Base-by-base conservation (phyloP, 2,888 invertebrate genomes). In the Drosophila conformis region DNA sequence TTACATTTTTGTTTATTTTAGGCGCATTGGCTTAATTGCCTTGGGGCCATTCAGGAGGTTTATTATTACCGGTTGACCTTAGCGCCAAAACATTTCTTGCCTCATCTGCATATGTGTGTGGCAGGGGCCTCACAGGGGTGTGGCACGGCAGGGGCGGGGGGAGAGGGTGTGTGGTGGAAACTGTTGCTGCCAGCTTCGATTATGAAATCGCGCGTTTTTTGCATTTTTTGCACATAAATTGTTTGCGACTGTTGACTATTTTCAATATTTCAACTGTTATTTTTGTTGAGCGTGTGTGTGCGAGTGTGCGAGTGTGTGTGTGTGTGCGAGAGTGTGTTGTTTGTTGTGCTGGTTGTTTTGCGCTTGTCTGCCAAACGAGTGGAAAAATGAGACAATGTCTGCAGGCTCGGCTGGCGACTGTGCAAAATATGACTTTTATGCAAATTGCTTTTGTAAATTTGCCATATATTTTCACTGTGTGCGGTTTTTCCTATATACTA, bases 361-460 rank as follows among this genome's bases (percentile, higher is more conserved):
- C 61, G 78, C 53, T 18, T 76, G 62, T 63, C 77, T 64, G 69
- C 48, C 73, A 65, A 77, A 60, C 18, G 27, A 49, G 52, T 57
- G 40, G 60, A 80, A 76, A 79, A 72, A 83, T 72, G 72, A 73
- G 70, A 57, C 65, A 58, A 62, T 70, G 69, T 68, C 78, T 83
- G 61, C 57, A 80, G 83, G 87, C 69, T 33, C 73, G 83, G 84
- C 87, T 65, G n/a, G 25, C 66, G 73, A 81, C 74, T 56, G 15
- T 52, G 36, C 51, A 69, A 89, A 86, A 86, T 89, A 87, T 87
- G 85, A 89, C 78, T 89, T 87, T 86, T 86, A 86, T 86, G 89
- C 89, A 86, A 86, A 86, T 86, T 82, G 78, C 82, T 76, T 83
- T 73, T 68, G 85, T 71, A 79, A 89, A 89, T 89, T 87, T 82